A percentile compares a stretch with the other conserved stretches of the same genome.
phyloP scores from a whole-genome alignment of 2,888 invertebrate genomes.

The Cabera pusaria region DNA sequence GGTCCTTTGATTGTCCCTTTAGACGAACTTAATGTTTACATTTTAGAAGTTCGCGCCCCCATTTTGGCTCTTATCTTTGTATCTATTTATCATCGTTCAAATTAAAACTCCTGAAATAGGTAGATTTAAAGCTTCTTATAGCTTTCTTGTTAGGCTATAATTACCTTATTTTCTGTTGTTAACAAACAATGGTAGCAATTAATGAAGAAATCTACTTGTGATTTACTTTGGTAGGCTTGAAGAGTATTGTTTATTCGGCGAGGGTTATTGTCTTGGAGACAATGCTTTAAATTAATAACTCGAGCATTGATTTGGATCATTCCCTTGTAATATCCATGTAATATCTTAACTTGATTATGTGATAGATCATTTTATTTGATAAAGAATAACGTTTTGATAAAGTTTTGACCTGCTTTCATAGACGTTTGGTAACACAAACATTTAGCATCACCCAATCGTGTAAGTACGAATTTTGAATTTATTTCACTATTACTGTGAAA shows the following conservation, averaged over 20 bases:
- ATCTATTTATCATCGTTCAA: slow-evolving; percentile 40
- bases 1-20: slow-evolving; percentile 55
- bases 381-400: too few relatives aligned
- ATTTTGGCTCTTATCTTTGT: slow-evolving; percentile 40
- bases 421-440: too few relatives aligned
- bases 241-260: slow-evolving; percentile 7
- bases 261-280: too few relatives aligned
- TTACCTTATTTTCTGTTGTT: slow-evolving; percentile 42
- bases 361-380: too few relatives aligned
- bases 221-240: slow-evolving; percentile 18
- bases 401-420: too few relatives aligned
- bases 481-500: too few relatives aligned
- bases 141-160: slow-evolving; percentile 28
- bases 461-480: too few relatives aligned
- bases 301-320: too few relatives aligned
- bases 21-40: slow-evolving; percentile 59
- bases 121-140: slow-evolving; percentile 34
- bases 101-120: slow-evolving; percentile 40
- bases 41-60: slow-evolving; percentile 50
- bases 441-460: too few relatives aligned
- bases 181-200: slow-evolving; percentile 40
- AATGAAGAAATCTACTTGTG: slow-evolving; percentile 34
- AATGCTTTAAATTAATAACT: too few relatives aligned
- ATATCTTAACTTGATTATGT: too few relatives aligned
- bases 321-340: too few relatives aligned